Conservation (phyloP, 2,797 vertebrate genomes). For the Vireo griseus region DNA sequence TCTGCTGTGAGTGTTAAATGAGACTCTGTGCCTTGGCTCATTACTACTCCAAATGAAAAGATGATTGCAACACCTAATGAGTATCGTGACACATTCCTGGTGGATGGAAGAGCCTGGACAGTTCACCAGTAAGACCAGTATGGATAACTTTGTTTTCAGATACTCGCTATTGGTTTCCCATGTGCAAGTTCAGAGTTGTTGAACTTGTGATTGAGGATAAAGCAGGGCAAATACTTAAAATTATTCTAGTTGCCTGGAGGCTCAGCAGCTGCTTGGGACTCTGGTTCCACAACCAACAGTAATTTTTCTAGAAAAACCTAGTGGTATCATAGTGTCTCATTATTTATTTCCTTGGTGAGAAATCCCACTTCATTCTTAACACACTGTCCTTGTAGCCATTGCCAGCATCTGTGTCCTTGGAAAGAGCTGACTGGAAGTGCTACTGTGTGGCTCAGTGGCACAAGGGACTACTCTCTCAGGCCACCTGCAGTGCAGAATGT, state of each 20-base stretch:
- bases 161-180: neutral
- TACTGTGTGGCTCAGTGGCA: neutral
- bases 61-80: too few relatives aligned
- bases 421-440: neutral
- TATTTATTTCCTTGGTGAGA: neutral
- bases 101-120: neutral
- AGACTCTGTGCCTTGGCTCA: too few relatives aligned
- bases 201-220: neutral
- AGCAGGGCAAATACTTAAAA: neutral
- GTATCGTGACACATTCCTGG: neutral
- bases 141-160: neutral
- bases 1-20: too few relatives aligned
- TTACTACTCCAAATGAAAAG: too few relatives aligned
- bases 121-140: neutral
- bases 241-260: neutral
- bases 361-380: neutral
- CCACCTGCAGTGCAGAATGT: neutral
- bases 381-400: neutral
- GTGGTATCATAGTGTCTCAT: neutral
- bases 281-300: neutral
- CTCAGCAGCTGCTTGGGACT: neutral
- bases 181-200: neutral
- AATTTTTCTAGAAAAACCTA: neutral
- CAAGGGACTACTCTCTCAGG: neutral
- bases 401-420: neutral